A percentile compares a stretch with the other conserved stretches of the same genome.
Evolutionary conservation across 1,140 invertebrate genomes (phyloP).

Genomic region (Pollicipes pollicipes): DNA sequence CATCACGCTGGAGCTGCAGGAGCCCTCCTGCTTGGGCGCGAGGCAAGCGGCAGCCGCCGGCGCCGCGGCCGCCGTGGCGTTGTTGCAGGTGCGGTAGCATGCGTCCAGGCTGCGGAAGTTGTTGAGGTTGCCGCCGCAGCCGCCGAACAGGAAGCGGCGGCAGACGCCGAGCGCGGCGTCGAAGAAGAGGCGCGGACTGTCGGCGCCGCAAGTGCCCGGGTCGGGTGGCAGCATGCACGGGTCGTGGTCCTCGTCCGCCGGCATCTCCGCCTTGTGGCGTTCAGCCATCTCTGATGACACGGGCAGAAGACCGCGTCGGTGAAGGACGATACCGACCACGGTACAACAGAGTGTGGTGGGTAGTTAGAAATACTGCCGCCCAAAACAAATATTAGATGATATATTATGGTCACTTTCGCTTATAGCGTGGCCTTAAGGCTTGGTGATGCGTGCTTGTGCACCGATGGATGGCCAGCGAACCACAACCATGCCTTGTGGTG

Average conservation of each 20-base stretch:
- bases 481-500: no score
- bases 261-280: background rate
- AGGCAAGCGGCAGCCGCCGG: background rate
- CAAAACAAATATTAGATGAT: no score
- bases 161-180: constrained; percentile 26
- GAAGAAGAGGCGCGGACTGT: constrained; percentile 25
- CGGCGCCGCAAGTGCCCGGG: constrained; percentile 31
- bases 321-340: no score
- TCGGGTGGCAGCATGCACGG: constrained; percentile 57
- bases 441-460: no score
- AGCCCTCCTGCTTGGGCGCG: background rate
- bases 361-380: no score
- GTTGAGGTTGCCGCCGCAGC: constrained; percentile 31
- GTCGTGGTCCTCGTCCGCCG: constrained; percentile 26
- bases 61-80: background rate
- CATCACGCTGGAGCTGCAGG: background rate
- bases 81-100: constrained; percentile 8
- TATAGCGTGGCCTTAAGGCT: no score
- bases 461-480: no score
- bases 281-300: background rate
- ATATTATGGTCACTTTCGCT: no score
- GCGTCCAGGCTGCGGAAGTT: constrained; percentile 21
- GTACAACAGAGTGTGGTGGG: no score
- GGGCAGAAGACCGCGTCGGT: background rate
- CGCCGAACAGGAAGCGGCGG: constrained; percentile 28